Conservation (phyloP, 2,888 invertebrate species). For the Polietes domitor region DNA sequence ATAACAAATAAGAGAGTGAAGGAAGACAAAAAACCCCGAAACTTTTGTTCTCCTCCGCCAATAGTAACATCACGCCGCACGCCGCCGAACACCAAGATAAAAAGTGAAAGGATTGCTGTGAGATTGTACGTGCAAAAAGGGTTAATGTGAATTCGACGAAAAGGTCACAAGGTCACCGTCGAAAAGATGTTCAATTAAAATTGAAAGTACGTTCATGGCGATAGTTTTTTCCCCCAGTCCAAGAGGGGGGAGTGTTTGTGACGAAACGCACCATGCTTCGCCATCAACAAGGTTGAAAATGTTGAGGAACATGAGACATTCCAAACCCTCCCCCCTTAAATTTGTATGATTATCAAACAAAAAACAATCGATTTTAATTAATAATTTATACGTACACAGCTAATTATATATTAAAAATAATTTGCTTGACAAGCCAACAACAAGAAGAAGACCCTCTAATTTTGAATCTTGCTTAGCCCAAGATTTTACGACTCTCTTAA, state of each 20-base stretch:
- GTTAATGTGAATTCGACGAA: conserved; percentile 25
- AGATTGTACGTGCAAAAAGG: conserved; percentile 26
- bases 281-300: conserved; percentile 1
- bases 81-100: background rate
- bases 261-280: background rate
- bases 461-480: background rate
- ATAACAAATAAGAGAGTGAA: background rate
- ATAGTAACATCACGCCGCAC: background rate
- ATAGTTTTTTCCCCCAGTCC: too few species aligned
- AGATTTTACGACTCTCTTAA: background rate
- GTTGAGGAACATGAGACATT: background rate
- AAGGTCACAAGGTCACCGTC: conserved; percentile 40
- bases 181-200: conserved; percentile 10
- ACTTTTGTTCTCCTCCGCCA: background rate
- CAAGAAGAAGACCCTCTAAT: background rate
- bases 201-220: background rate
- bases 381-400: too few species aligned
- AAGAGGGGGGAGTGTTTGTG: background rate
- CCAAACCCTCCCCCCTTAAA: background rate
- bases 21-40: conserved; percentile 10
- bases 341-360: background rate
- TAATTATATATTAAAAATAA: background rate
- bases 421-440: background rate
- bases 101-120: conserved; percentile 51
- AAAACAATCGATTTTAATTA: background rate